Evolutionary conservation across 2,797 vertebrate genomes (phyloP), one percentile per base, ranked within the genome.

Genomic region (Coregonus sp.): DNA sequence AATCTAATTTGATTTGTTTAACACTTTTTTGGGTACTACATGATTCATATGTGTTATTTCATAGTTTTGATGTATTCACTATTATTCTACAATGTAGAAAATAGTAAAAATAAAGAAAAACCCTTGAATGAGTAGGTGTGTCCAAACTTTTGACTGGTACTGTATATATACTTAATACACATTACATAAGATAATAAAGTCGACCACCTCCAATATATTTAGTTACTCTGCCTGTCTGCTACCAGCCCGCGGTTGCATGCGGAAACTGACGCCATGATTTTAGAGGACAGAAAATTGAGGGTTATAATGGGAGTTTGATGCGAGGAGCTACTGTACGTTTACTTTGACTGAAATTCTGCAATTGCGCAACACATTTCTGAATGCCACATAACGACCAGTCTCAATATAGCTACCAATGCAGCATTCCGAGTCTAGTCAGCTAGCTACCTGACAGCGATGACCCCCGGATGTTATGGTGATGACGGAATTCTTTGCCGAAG

Each of bases 391-490:
- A 63, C 20, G n/a, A 63, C 7, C 59, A 11, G 59, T 16, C 25
- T 63, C n/a, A 63, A 25, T 63, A 63, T 29, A 25, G n/a, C 20
- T 29, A 63, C 59, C 20, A 63, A 4, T 63, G 3, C 20, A 63
- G 59, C n/a, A 7, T 63, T 63, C 9, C 9, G 11, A 12, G 20
- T 25, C 9, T 63, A 9, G 3, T 63, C 7, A 29, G 9, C 20
- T 63, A 63, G n/a, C 7, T 63, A 6, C 9, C 9, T 18, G n/a
- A 63, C 20, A 25, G 59, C 20, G 59, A 12, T 11, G 59, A 11
- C 40, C 40, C 20, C 59, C 70, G 70, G 70, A 71, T 71, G 25
- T 71, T 50, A 71, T 51, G n/a, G 50, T 15, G 37, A 20, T 70
- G 40, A 71, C 70, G 12, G 70, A 29, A 51, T 40, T 20, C 18